Conservation (phyloP, 2,113 vertebrate species). For the Rutilus rutilus region DNA sequence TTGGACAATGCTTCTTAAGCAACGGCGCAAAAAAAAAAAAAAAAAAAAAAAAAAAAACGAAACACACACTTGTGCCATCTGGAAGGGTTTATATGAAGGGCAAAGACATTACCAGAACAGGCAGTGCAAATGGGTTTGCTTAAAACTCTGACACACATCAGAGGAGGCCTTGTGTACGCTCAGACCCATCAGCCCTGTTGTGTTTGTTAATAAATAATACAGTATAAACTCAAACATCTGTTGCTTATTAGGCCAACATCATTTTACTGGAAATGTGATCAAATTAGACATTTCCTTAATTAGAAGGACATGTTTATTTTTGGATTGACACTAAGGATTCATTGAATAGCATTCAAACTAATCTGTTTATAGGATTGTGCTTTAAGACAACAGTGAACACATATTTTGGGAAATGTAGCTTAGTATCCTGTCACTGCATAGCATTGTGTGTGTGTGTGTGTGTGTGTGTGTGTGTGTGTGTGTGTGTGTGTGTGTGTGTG, state of each 20-base stretch:
- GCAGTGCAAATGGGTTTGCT: conserved; percentile 28
- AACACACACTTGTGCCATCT: conserved; percentile 45
- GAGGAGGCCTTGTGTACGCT: neutral
- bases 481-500: no score
- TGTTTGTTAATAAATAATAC: conserved; percentile 2
- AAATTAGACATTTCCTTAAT: neutral
- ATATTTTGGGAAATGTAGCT: neutral
- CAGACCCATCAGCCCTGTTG: neutral
- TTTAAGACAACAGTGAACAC: neutral
- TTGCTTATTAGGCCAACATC: neutral
- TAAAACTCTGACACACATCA: conserved; percentile 25
- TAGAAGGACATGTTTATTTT: neutral
- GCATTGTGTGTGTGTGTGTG: no score
- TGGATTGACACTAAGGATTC: neutral
- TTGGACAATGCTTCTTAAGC: conserved; percentile 40
- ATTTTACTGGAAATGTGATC: neutral
- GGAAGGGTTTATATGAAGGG: conserved; percentile 44
- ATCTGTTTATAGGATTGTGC: neutral
- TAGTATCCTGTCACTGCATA: neutral
- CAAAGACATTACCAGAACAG: conserved; percentile 34
- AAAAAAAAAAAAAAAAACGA: neutral
- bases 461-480: no score
- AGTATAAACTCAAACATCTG: neutral
- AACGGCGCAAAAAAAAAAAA: neutral
- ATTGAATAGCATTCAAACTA: neutral